A percentile compares a stretch with the other conserved stretches of the same genome.
These are phyloP conservation scores for Pterostichus madidus DNA, from an alignment of 2,888 invertebrate genomes.

Conservation along the genomic window DNA sequence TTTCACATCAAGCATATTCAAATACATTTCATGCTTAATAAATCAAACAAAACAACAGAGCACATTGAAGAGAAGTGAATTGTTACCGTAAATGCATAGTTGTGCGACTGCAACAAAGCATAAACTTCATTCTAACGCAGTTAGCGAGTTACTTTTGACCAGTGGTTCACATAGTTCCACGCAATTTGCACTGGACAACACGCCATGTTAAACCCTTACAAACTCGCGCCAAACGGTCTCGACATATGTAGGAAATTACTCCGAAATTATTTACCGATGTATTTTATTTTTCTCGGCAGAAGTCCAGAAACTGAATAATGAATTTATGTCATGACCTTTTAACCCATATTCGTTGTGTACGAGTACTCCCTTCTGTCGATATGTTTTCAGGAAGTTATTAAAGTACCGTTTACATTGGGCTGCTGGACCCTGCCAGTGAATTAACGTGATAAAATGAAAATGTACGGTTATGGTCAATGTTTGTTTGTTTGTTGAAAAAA, in stretches of 20 bases:
- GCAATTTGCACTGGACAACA: slow-evolving; percentile 38
- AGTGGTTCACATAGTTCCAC: slow-evolving; percentile 30
- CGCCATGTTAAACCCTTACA: slow-evolving; percentile 1
- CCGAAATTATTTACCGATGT: slow-evolving; percentile 21
- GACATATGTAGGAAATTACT: neutral
- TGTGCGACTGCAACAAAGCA: slow-evolving; percentile 28
- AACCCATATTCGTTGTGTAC: neutral
- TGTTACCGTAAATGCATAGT: slow-evolving; percentile 19
- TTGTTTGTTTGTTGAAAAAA: slow-evolving; percentile 2
- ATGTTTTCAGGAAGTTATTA: slow-evolving; percentile 47
- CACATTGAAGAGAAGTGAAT: slow-evolving; percentile 14
- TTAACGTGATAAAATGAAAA: slow-evolving; percentile 51
- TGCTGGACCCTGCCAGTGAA: slow-evolving; percentile 11
- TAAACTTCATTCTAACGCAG: slow-evolving; percentile 17
- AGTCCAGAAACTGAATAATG: slow-evolving; percentile 54
- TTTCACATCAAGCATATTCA: slow-evolving; percentile 8
- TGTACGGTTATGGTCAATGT: slow-evolving; percentile 31
- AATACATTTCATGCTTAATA: slow-evolving; percentile 34
- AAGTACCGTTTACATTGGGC: slow-evolving; percentile 27
- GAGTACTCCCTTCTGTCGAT: slow-evolving; percentile 36
- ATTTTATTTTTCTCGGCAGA: slow-evolving; percentile 36
- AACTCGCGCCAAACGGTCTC: neutral
- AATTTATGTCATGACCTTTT: slow-evolving; percentile 50
- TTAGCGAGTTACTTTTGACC: slow-evolving; percentile 33
- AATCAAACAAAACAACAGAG: neutral